phyloP scores from a whole-genome alignment of 2,113 vertebrate species.

The Raja brachyura region DNA sequence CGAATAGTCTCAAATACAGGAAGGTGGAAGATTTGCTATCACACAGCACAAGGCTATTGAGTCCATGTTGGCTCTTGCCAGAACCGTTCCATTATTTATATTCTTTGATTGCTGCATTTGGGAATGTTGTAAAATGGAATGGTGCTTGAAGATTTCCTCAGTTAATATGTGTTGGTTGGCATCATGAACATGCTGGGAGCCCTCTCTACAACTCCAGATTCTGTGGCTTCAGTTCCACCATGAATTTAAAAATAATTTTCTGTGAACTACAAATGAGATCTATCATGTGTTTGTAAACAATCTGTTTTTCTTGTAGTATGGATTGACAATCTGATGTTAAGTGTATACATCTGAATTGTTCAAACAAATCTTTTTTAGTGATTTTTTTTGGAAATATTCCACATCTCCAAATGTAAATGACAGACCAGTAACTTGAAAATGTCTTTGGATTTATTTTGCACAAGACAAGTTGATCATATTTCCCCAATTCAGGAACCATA shows the following conservation, averaged over 20 bases:
- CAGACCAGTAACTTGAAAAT: neutral
- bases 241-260: neutral
- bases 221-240: neutral
- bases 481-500: neutral
- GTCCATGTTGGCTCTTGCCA: too few relatives aligned
- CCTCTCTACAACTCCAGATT: neutral
- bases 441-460: neutral
- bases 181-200: neutral
- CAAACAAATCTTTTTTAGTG: neutral
- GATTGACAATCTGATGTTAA: neutral
- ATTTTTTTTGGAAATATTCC: neutral
- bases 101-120: too few relatives aligned
- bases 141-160: neutral
- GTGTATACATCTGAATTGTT: neutral
- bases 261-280: slow-evolving; percentile 1
- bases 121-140: neutral
- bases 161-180: neutral
- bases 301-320: neutral
- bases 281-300: neutral
- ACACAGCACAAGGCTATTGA: too few relatives aligned
- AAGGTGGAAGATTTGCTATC: neutral
- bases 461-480: neutral
- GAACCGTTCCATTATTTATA: too few relatives aligned
- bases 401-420: neutral
- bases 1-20: neutral